Percentiles rank a stretch among this genome's conserved stretches.
Conservation (phyloP, 1,140 invertebrate species). For the Meloidogyne floridensis region DNA sequence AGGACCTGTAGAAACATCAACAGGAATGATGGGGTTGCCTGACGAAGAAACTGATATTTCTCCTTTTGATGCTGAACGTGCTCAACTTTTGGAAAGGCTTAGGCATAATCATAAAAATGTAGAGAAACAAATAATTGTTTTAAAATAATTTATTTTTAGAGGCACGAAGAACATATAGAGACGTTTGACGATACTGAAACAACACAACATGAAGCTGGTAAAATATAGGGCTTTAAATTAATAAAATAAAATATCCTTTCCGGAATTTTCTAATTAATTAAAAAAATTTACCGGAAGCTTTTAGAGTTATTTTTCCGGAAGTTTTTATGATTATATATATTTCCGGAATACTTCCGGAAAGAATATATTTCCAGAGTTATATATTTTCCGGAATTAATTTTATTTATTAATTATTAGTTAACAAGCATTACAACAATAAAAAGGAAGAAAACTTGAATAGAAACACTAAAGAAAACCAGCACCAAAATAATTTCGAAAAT, state of each 20-base stretch:
- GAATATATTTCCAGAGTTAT: no score
- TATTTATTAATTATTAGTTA: no score
- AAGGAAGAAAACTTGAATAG: neutral
- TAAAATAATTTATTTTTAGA: neutral
- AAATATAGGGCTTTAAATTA: no score
- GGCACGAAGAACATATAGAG: neutral
- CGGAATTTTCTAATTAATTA: neutral
- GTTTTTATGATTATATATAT: no score
- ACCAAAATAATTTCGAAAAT: neutral
- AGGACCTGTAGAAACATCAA: neutral
- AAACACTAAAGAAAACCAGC: slow-evolving; percentile 12
- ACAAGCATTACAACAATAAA: neutral
- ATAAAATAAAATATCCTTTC: neutral
- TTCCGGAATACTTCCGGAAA: no score
- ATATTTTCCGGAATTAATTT: no score
- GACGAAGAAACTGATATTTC: slow-evolving; percentile 29
- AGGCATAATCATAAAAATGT: slow-evolving; percentile 2
- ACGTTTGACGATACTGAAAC: neutral
- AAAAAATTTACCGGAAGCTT: no score
- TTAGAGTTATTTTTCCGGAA: no score
- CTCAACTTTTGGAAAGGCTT: slow-evolving; percentile 5
- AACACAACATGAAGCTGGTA: neutral
- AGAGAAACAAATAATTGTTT: neutral
- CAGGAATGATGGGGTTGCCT: slow-evolving; percentile 13
- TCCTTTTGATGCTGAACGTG: slow-evolving; percentile 28